Evolutionary conservation across 1,140 invertebrate species (phyloP).

Genomic region (Oryzaephilus surinamensis): DNA sequence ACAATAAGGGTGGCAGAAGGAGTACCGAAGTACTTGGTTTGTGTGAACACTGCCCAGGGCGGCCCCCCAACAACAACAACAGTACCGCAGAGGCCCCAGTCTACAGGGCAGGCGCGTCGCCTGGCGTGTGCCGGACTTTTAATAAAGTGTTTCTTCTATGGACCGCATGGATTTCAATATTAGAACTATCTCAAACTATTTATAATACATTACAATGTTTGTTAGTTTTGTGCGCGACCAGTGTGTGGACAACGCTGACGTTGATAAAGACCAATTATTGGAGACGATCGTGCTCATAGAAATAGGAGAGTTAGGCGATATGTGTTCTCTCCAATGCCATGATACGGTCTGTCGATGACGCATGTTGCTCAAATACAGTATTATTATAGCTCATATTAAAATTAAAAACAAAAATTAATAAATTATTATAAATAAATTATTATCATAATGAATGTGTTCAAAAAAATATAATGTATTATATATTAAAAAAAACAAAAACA

Average conservation of each 20-base stretch:
- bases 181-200: slow-evolving; percentile 20
- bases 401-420: too few relatives aligned
- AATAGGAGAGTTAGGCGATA: slow-evolving; percentile 28
- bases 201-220: slow-evolving; percentile 31
- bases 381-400: too few relatives aligned
- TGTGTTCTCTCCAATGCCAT: slow-evolving; percentile 21
- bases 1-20: slow-evolving; percentile 3
- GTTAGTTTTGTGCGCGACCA: slow-evolving; percentile 32
- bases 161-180: slow-evolving; percentile 28
- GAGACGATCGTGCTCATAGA: slow-evolving; percentile 26
- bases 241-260: slow-evolving; percentile 34
- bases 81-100: slow-evolving; percentile 8
- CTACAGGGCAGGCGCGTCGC: slow-evolving; percentile 13
- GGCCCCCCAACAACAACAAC: slow-evolving; percentile 15
- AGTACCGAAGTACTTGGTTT: slow-evolving; percentile 14
- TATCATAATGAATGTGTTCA: slow-evolving; percentile 4
- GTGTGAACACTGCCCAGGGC: slow-evolving; percentile 48
- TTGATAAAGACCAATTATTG: slow-evolving; percentile 10
- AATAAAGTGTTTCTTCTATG: slow-evolving; percentile 30
- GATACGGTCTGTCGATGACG: slow-evolving; percentile 10
- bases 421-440: not conserved
- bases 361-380: too few relatives aligned
- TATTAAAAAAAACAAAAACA: too few relatives aligned
- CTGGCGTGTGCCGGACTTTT: slow-evolving; percentile 27
- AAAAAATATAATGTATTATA: too few relatives aligned